Base-by-base conservation (phyloP, 2,888 invertebrate species). In the Thereva nobilitata region DNA sequence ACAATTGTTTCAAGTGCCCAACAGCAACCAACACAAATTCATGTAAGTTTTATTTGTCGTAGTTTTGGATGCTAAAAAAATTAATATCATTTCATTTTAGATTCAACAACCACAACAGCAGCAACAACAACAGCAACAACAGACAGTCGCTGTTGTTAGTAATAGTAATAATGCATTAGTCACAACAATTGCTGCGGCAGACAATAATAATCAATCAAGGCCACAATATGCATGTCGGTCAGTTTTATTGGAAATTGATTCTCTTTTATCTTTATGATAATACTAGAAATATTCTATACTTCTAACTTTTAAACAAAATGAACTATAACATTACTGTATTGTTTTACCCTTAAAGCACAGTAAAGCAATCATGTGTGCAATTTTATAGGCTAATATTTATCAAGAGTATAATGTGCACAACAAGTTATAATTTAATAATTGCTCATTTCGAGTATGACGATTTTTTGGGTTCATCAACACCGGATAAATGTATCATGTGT, bases 181-280 rank as follows among this genome's bases (percentile, higher is more conserved):
- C 56, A 74, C 80, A 56, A 78, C 81, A 37, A 80, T 80, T 47
- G 77, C 79, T 64, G 74, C 79, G 38, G 76, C 78, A 67, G 80
- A 80, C 54, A 79, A 79, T 23, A 23, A 23, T 71, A 75, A 78
- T 50, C 76, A 78, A 63, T 75, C 77, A 38, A 76, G 81, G 70
- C 80, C 81, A 55, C 81, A 81, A 72, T 81, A 78, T 72, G 80
- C 78, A 42, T 81, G 81, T 73, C 79, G 80, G 80, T 80, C 73
- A 69, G 75, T 72, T 37, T 64, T 37, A 56, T 42, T 53, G 23
- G 2, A 23, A 23, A 23, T 23, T 23, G 1, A 23, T 23, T 23
- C 2, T 23, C 23, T 23, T 23, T 23, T 23, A 23, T 23, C 23
- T 23, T 23, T 23, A 23, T 23, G 23, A 23, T 23, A 23, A 23